phyloP scores from a whole-genome alignment of 2,888 invertebrate genomes.

The Euplexia lucipara region DNA sequence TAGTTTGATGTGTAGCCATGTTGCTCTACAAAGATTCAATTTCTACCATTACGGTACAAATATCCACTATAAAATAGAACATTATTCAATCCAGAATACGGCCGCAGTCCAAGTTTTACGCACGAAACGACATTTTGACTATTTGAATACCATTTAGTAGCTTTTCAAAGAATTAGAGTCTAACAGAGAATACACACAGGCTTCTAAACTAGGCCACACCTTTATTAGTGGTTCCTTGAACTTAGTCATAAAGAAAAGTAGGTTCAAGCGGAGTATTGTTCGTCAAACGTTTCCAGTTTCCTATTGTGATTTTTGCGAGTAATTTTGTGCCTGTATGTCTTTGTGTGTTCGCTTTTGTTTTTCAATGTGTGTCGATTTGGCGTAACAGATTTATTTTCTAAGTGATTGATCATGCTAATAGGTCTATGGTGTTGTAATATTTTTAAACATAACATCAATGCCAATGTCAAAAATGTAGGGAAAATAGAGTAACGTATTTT shows the following conservation, averaged over 20 bases:
- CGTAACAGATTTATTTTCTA: slow-evolving; percentile 5
- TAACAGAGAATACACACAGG: slow-evolving; percentile 28
- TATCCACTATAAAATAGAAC: not conserved
- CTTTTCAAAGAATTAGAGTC: slow-evolving; percentile 64
- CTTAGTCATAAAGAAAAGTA: slow-evolving; percentile 51
- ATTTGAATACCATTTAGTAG: slow-evolving; percentile 75
- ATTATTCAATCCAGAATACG: slow-evolving; percentile 65
- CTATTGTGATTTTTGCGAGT: slow-evolving; percentile 29
- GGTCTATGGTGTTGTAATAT: not conserved
- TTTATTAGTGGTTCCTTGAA: slow-evolving; percentile 70
- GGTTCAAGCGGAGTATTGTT: slow-evolving; percentile 36
- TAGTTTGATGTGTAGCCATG: too few species aligned
- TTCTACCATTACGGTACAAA: too few species aligned
- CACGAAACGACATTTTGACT: slow-evolving; percentile 66
- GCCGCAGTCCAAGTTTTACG: slow-evolving; percentile 59
- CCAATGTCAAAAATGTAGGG: too few species aligned
- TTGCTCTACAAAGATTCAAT: too few species aligned
- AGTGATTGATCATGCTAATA: slow-evolving; percentile 5
- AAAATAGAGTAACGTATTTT: too few species aligned
- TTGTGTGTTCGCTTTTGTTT: slow-evolving; percentile 25
- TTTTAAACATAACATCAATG: too few species aligned
- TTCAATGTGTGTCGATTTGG: slow-evolving; percentile 1
- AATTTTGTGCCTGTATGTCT: slow-evolving; percentile 3
- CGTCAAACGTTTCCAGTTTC: slow-evolving; percentile 26
- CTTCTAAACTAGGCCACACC: slow-evolving; percentile 54